Percentiles rank a stretch among this genome's conserved stretches.
Evolutionary conservation across 35 echinoderm and acorn worm genomes (phyloP).

Genomic region (Patiria miniata): DNA sequence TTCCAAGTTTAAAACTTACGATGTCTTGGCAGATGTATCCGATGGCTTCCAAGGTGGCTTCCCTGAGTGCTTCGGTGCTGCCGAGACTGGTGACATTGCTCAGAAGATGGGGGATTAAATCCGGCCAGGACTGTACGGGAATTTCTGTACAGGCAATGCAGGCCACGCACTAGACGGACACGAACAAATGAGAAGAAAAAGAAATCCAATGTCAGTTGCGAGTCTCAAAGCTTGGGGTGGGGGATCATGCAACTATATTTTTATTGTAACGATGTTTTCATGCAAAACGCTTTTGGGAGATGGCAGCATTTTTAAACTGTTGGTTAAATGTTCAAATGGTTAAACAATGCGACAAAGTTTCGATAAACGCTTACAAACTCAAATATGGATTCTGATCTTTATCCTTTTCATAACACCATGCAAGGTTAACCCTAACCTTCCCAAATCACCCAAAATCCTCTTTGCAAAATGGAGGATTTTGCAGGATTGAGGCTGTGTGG

Average conservation of each 20-base stretch:
- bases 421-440: too few relatives aligned
- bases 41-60: constrained; percentile 88
- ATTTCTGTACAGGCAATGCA: constrained; percentile 92
- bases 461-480: too few relatives aligned
- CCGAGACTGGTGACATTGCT: constrained; percentile 59
- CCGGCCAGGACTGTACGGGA: constrained; percentile 73
- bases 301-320: too few relatives aligned
- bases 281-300: background rate
- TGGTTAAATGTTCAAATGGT: too few relatives aligned
- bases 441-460: too few relatives aligned
- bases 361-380: too few relatives aligned
- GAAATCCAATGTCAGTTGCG: background rate
- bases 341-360: too few relatives aligned
- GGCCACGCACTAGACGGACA: constrained; percentile 77
- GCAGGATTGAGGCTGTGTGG: too few relatives aligned
- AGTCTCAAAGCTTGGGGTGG: background rate
- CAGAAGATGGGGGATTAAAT: constrained; percentile 67
- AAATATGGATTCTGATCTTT: too few relatives aligned
- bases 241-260: background rate
- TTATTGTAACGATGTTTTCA: background rate
- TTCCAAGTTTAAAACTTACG: too few relatives aligned
- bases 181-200: background rate
- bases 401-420: too few relatives aligned
- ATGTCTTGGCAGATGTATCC: constrained; percentile 99
- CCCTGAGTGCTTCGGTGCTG: constrained; percentile 58